phyloP scores from a whole-genome alignment of 2,113 vertebrate species.

The Catagonus wagneri region DNA sequence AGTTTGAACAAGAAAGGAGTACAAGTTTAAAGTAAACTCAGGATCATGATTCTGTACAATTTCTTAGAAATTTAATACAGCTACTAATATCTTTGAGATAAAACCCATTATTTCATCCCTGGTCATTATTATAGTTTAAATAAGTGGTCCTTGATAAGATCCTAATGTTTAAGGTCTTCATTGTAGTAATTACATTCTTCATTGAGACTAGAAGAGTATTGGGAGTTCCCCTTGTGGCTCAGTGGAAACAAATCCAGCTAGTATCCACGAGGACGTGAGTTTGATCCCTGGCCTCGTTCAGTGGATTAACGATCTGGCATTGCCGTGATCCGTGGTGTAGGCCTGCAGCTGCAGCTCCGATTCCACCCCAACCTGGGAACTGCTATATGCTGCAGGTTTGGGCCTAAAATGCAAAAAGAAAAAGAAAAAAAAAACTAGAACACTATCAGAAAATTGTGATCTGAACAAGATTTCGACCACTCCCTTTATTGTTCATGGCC shows the following conservation, averaged over 20 bases:
- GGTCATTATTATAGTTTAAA: conserved; percentile 17
- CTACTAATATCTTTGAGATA: background rate
- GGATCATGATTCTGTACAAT: background rate
- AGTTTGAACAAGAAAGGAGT: background rate
- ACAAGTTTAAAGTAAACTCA: background rate
- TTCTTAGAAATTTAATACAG: background rate
- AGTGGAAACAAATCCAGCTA: no score
- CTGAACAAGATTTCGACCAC: background rate
- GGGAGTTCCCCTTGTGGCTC: no score
- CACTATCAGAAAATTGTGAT: conserved; percentile 4
- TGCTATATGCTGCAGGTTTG: no score
- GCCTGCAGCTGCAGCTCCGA: no score
- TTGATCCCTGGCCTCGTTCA: no score
- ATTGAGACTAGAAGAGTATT: background rate
- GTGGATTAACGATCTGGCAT: no score
- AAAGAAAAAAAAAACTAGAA: background rate
- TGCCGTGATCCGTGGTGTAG: no score
- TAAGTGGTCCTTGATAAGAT: background rate
- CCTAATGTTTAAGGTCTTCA: conserved; percentile 5
- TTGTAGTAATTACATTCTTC: conserved; percentile 47
- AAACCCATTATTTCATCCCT: conserved; percentile 27
- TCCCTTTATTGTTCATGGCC: background rate
- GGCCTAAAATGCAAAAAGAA: no score
- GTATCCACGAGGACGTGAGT: no score
- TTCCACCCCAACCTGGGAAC: no score